phyloP scores from a whole-genome alignment of 2,113 vertebrate species.

The Acanthisitta chloris region DNA sequence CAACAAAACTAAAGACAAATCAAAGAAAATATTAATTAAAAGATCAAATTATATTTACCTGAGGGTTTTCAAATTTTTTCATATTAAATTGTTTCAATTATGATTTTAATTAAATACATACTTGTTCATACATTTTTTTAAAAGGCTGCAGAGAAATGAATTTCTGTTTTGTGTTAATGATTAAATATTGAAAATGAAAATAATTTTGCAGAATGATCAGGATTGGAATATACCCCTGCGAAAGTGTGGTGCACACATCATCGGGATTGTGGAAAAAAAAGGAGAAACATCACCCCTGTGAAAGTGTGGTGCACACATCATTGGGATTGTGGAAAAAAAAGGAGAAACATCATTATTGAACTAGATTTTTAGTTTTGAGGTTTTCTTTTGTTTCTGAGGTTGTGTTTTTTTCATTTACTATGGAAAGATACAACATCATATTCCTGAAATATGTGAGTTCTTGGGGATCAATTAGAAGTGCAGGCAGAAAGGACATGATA shows the following conservation, averaged over 20 bases:
- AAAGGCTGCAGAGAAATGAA: rapidly evolving
- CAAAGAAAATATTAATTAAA: background rate
- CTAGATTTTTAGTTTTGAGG: rapidly evolving
- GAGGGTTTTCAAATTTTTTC: background rate
- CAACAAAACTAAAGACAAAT: background rate
- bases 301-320: background rate
- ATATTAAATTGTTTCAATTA: background rate
- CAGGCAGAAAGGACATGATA: background rate
- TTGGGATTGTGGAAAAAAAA: background rate
- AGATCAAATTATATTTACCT: background rate
- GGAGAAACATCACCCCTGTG: background rate
- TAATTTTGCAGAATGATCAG: background rate
- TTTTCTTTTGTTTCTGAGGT: rapidly evolving
- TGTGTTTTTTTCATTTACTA: background rate
- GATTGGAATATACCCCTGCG: background rate
- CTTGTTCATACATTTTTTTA: background rate
- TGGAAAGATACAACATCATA: background rate
- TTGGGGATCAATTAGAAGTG: background rate
- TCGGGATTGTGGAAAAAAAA: background rate
- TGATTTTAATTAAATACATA: background rate
- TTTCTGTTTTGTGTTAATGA: background rate
- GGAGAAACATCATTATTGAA: background rate
- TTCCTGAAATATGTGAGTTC: background rate
- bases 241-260: background rate
- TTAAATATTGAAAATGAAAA: background rate